Conservation (phyloP, 2,113 vertebrate species). For the Asarcornis scutulata region DNA sequence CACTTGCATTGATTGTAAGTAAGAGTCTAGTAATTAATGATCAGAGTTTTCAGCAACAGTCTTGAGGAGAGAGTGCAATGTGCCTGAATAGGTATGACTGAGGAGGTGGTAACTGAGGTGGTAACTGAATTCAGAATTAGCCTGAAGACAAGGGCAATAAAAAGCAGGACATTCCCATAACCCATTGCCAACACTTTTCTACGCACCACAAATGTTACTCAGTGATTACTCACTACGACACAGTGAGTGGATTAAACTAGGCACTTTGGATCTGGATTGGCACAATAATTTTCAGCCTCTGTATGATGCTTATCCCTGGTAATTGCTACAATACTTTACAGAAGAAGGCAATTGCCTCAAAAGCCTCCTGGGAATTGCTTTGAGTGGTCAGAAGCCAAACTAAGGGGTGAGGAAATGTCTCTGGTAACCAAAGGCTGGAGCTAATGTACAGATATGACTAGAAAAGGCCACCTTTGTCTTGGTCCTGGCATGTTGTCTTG, state of each 20-base stretch:
- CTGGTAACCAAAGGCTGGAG: background rate
- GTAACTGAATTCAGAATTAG: slow-evolving; percentile 10
- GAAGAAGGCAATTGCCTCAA: background rate
- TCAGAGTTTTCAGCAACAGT: slow-evolving; percentile 51
- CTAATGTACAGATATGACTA: background rate
- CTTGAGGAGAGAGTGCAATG: background rate
- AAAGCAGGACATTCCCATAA: background rate
- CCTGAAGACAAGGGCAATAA: background rate
- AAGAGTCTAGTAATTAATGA: slow-evolving; percentile 64
- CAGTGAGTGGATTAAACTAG: background rate
- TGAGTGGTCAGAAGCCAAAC: background rate
- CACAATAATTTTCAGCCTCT: background rate
- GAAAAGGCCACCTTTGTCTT: background rate
- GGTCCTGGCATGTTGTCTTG: background rate
- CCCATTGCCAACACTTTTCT: background rate
- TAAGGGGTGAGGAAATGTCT: background rate
- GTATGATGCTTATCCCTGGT: background rate
- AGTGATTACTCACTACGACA: background rate
- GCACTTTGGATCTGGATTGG: background rate
- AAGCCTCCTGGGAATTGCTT: background rate
- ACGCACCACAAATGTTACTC: background rate
- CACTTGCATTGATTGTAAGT: slow-evolving; percentile 58
- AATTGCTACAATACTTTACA: background rate
- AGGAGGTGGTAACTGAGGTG: slow-evolving; percentile 16
- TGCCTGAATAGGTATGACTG: background rate